Evolutionary conservation across 2,113 vertebrate species (phyloP), one percentile per base, ranked within the genome.

Genomic region (Pycnonotus jocosus): DNA sequence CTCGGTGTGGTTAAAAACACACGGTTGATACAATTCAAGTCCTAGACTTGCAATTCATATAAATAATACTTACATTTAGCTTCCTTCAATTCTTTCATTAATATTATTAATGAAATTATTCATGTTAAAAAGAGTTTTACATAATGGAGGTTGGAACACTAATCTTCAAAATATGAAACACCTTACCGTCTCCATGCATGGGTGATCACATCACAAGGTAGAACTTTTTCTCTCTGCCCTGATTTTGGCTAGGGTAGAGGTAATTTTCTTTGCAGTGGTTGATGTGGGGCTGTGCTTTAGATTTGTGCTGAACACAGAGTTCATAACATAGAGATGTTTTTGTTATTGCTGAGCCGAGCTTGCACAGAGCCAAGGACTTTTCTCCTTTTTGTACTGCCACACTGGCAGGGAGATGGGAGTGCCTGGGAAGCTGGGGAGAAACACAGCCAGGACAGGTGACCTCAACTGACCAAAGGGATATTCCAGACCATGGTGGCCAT

Each of bases 361-460:
- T 4, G 4, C 37, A 44, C 4, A 64, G 25, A 50, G 7, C 19
- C 15, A n/a, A 54, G 20, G 28, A 2, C 17, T 65, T 12, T 19
- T 33, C 10, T 23, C 6, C 12, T 19, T 65, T 3, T 44, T 12
- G 0, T 57, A 19, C 50, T 44, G 28, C 2, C 23, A n/a, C 1
- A 0, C 6, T 48, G 18, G 18, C 3, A 10, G 9, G 10, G 12
- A 20, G 3, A 1, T 23, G 31, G 18, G 8, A 5, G 7, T 33
- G 12, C 18, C 15, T 24, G 27, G 15, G 13, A 66, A 7, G 7
- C 0, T 66, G 19, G 10, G 15, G 51, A 13, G 37, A 81, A 6
- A 38, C 27, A 50, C 5, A 27, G 21, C 35, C 35, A 27, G 22
- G 18, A 38, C 19, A 58, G 19, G 28, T 51, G 33, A 73, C 19